These are phyloP conservation scores for Oxyteleia sp. DNA, from an alignment of 2,888 invertebrate species.

Conservation along the genomic window DNA sequence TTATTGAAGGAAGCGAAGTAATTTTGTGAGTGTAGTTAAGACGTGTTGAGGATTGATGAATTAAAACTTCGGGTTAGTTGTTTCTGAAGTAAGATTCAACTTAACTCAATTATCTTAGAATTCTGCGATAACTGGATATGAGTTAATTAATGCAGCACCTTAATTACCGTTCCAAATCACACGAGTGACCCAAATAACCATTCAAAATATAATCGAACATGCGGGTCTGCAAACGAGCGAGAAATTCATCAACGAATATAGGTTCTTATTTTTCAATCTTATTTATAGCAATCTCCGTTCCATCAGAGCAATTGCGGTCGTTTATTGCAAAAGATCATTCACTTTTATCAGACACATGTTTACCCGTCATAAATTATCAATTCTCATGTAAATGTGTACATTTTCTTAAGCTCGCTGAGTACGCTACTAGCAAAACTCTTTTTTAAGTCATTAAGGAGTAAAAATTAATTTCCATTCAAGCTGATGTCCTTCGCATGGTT, in stretches of 20 bases:
- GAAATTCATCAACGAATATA: constrained; percentile 16
- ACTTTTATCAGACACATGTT: not conserved
- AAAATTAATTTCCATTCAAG: constrained; percentile 59
- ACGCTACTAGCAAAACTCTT: constrained; percentile 32
- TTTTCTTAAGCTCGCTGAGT: constrained; percentile 2
- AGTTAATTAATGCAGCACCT: constrained; percentile 26
- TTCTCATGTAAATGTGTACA: constrained; percentile 30
- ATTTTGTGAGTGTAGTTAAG: too few species aligned
- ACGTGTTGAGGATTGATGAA: not conserved
- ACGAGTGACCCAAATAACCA: constrained; percentile 20
- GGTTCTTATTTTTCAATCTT: constrained; percentile 5
- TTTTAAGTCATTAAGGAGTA: constrained; percentile 45
- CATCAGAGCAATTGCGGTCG: constrained; percentile 5
- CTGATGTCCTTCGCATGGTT: constrained; percentile 68
- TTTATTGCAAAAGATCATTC: constrained; percentile 28
- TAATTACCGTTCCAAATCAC: constrained; percentile 16
- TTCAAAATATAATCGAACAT: constrained; percentile 29
- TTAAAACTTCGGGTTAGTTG: not conserved
- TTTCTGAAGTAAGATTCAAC: not conserved
- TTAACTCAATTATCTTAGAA: not conserved
- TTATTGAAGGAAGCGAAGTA: too few species aligned
- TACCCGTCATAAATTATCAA: constrained; percentile 22
- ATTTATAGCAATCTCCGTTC: constrained; percentile 4
- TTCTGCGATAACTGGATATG: not conserved
- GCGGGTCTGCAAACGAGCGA: constrained; percentile 16